A percentile compares a stretch with the other conserved stretches of the same genome.
Evolutionary conservation across 2,797 vertebrate genomes (phyloP).

Genomic region (Calcarius lapponicus): DNA sequence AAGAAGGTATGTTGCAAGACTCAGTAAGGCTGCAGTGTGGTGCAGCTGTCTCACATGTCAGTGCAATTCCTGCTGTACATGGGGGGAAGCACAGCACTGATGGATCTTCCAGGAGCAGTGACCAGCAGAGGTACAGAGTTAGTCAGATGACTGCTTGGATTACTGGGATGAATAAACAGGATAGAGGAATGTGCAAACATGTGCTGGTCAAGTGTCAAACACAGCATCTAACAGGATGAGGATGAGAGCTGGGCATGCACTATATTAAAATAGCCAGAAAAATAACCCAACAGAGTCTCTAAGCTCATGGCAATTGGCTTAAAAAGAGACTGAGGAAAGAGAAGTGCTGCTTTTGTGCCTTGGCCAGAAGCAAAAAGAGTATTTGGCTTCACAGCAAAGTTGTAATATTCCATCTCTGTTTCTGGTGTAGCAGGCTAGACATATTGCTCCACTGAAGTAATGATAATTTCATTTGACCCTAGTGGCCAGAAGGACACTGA

Average conservation of each 20-base stretch:
- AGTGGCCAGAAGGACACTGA: not conserved
- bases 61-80: not conserved
- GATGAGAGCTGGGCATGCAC: not conserved
- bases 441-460: not conserved
- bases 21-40: rapidly evolving
- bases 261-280: not conserved
- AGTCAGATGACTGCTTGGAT: not conserved
- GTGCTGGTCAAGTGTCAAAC: not conserved
- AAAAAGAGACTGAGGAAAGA: not conserved
- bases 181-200: not conserved
- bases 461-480: not conserved
- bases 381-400: not conserved
- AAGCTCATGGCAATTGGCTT: not conserved
- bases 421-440: not conserved
- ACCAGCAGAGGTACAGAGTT: not conserved
- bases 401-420: not conserved
- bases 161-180: not conserved
- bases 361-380: not conserved
- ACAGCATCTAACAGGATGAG: rapidly evolving
- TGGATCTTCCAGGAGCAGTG: not conserved
- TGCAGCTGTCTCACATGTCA: not conserved
- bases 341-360: not conserved
- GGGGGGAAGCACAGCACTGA: not conserved
- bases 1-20: constrained; percentile 83
- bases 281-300: not conserved